Conservation (phyloP, 2,113 vertebrate genomes). For the Lasiurus cinereus region DNA sequence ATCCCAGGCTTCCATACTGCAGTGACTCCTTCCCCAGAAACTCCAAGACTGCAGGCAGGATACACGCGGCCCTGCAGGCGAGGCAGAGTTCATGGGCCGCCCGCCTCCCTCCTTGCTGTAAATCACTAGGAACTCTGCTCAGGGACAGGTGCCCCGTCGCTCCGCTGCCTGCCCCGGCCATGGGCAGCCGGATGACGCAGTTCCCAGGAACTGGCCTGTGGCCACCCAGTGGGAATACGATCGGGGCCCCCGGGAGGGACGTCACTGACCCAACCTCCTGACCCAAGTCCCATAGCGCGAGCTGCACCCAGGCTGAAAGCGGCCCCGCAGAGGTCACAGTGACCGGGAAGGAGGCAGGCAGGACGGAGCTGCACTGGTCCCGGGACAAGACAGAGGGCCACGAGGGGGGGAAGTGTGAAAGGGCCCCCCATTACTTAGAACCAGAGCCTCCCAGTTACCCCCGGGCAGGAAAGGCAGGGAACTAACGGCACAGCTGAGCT, state of each 20-base stretch:
- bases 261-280: constrained; percentile 67
- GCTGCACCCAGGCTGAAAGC: neutral
- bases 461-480: neutral
- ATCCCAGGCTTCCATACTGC: neutral
- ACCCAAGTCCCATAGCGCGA: neutral
- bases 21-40: neutral
- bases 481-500: too few relatives aligned
- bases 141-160: neutral
- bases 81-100: neutral
- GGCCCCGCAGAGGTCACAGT: neutral
- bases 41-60: constrained; percentile 45
- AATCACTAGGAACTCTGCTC: constrained; percentile 45
- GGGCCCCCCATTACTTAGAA: neutral
- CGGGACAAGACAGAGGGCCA: neutral
- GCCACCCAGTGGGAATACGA: constrained; percentile 58
- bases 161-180: neutral
- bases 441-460: neutral
- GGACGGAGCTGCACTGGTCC: rapidly evolving
- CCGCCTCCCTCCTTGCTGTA: neutral
- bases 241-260: constrained; percentile 61
- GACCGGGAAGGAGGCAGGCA: constrained; percentile 54
- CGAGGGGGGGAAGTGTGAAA: neutral
- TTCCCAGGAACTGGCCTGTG: constrained; percentile 13
- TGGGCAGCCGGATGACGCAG: neutral
- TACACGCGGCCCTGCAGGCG: neutral